A percentile compares a stretch with the other conserved stretches of the same genome.
Evolutionary conservation across 2,888 invertebrate species (phyloP).

Genomic region (Watsonalla binaria): DNA sequence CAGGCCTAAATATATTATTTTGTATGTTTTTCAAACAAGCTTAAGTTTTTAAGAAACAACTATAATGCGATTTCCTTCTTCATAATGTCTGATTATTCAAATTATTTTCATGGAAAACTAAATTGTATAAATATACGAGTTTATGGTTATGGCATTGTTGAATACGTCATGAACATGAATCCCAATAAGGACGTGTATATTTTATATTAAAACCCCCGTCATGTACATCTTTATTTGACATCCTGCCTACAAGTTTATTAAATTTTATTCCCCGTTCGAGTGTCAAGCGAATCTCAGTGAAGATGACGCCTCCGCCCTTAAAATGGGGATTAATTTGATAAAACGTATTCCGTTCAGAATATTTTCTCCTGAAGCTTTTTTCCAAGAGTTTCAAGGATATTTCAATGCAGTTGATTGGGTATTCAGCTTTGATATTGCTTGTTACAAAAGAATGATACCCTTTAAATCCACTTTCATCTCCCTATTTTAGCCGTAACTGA

Average conservation of each 20-base stretch:
- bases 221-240: background rate
- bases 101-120: too few relatives aligned
- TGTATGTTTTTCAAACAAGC: too few relatives aligned
- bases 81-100: too few relatives aligned
- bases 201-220: background rate
- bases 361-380: background rate
- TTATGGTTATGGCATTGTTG: too few relatives aligned
- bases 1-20: too few relatives aligned
- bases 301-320: background rate
- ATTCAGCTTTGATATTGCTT: constrained; percentile 5
- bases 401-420: background rate
- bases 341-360: background rate
- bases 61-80: too few relatives aligned
- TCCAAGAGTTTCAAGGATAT: background rate
- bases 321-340: background rate
- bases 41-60: too few relatives aligned
- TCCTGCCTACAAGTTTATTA: background rate
- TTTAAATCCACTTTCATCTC: too few relatives aligned
- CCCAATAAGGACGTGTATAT: constrained; percentile 2
- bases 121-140: too few relatives aligned
- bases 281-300: background rate
- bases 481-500: too few relatives aligned
- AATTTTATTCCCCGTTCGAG: too few relatives aligned
- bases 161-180: too few relatives aligned
- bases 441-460: background rate